A percentile compares a stretch with the other conserved stretches of the same genome.
phyloP scores from a whole-genome alignment of 2,888 invertebrate genomes.

The Glaucopsyche alexis region DNA sequence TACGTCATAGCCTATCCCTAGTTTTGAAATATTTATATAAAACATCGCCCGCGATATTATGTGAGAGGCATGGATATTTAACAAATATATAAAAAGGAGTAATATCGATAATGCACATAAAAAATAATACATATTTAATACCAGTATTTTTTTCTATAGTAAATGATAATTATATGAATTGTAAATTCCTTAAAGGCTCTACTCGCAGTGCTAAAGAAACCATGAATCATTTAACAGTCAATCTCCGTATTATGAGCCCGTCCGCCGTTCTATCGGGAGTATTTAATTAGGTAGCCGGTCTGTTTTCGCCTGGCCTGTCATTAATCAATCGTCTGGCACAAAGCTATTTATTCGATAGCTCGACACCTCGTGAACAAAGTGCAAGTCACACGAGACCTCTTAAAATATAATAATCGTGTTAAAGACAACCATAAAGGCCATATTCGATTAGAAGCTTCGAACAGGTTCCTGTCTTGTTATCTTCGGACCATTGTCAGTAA shows the following conservation, averaged over 20 bases:
- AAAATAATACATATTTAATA: not conserved
- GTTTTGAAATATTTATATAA: too few relatives aligned
- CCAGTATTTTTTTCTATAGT: not conserved
- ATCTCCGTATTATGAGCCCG: constrained; percentile 50
- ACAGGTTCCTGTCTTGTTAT: constrained; percentile 74
- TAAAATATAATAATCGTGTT: constrained; percentile 80
- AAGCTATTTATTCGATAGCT: constrained; percentile 69
- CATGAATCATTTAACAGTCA: constrained; percentile 41
- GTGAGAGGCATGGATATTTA: too few relatives aligned
- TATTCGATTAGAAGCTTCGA: constrained; percentile 74
- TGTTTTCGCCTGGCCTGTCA: constrained; percentile 72
- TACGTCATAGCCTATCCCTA: too few relatives aligned
- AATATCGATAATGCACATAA: not conserved
- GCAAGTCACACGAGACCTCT: constrained; percentile 76
- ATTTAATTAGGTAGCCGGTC: constrained; percentile 73
- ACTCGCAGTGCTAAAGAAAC: constrained; percentile 30
- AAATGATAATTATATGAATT: constrained; percentile 15
- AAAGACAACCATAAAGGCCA: constrained; percentile 76
- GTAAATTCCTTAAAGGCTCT: not conserved
- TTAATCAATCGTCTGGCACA: constrained; percentile 73
- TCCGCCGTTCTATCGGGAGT: constrained; percentile 51
- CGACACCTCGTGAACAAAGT: constrained; percentile 68
- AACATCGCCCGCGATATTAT: too few relatives aligned
- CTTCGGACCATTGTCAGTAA: constrained; percentile 63
- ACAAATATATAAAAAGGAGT: not conserved